phyloP scores from a whole-genome alignment of 2,797 vertebrate species.

The Sphenopsis melanotis region DNA sequence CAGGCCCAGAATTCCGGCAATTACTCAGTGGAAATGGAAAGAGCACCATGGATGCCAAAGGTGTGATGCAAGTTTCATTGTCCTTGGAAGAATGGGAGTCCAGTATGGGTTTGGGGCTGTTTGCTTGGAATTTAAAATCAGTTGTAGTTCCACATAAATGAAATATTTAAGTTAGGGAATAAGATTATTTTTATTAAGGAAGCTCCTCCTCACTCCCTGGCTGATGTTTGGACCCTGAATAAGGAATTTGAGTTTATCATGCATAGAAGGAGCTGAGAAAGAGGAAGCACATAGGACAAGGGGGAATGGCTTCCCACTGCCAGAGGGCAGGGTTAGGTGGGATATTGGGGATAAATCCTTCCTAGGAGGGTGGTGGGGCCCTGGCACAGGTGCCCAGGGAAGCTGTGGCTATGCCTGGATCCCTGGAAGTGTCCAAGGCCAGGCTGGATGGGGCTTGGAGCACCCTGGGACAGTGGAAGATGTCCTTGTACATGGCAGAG shows the following conservation, averaged over 20 bases:
- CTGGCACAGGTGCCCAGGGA: not conserved
- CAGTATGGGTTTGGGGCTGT: not conserved
- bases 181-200: not conserved
- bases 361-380: not conserved
- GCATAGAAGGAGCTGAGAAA: not conserved
- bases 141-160: not conserved
- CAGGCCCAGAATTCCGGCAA: not conserved
- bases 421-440: not conserved
- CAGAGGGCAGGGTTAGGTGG: not conserved
- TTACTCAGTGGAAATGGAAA: constrained; percentile 43
- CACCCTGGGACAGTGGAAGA: accelerated
- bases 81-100: not conserved
- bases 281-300: not conserved
- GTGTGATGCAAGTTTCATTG: constrained; percentile 22
- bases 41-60: not conserved
- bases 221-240: not conserved
- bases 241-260: not conserved
- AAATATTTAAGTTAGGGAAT: not conserved
- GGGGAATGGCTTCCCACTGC: not conserved
- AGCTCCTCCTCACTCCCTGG: not conserved
- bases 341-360: not conserved
- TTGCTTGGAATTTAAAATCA: constrained; percentile 19
- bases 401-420: not conserved
- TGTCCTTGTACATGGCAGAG: not conserved
- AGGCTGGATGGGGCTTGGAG: accelerated